Evolutionary conservation across 2,113 vertebrate species (phyloP).

Genomic region (Anolis sagrei): DNA sequence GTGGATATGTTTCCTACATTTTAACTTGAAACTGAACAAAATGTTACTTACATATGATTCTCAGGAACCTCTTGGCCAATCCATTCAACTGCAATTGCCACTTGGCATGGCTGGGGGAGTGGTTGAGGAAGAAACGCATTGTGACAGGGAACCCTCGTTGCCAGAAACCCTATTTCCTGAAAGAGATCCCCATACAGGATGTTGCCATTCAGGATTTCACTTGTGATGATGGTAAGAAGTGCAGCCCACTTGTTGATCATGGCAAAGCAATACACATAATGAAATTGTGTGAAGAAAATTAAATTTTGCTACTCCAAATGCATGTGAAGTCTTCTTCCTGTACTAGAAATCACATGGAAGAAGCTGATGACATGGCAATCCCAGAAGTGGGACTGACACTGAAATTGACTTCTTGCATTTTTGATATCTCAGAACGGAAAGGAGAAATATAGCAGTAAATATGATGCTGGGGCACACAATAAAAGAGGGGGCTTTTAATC

Average conservation of each 20-base stretch:
- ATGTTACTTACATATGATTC: slow-evolving; percentile 10
- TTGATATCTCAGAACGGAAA: background rate
- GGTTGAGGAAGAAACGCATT: slow-evolving; percentile 95
- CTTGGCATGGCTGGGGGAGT: slow-evolving; percentile 95
- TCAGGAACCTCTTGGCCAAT: slow-evolving; percentile 95
- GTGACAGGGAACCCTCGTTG: slow-evolving; percentile 98
- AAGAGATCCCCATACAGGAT: slow-evolving; percentile 98
- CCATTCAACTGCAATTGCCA: slow-evolving; percentile 99
- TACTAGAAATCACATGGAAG: too few species aligned
- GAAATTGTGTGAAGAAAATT: background rate
- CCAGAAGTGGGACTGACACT: too few species aligned
- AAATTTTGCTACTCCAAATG: background rate
- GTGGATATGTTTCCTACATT: background rate
- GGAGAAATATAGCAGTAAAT: background rate
- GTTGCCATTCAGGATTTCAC: slow-evolving; percentile 98
- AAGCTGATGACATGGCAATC: background rate
- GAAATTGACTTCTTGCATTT: background rate
- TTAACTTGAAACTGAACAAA: slow-evolving; percentile 6
- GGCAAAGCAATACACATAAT: background rate
- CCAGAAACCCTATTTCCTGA: slow-evolving; percentile 96
- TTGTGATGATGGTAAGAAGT: slow-evolving; percentile 90
- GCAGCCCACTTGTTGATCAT: background rate
- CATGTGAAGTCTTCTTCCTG: background rate
- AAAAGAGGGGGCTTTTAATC: too few species aligned
- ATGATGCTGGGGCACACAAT: too few species aligned